Conservation (phyloP, 2,113 vertebrate species). For the Malurus elegans region DNA sequence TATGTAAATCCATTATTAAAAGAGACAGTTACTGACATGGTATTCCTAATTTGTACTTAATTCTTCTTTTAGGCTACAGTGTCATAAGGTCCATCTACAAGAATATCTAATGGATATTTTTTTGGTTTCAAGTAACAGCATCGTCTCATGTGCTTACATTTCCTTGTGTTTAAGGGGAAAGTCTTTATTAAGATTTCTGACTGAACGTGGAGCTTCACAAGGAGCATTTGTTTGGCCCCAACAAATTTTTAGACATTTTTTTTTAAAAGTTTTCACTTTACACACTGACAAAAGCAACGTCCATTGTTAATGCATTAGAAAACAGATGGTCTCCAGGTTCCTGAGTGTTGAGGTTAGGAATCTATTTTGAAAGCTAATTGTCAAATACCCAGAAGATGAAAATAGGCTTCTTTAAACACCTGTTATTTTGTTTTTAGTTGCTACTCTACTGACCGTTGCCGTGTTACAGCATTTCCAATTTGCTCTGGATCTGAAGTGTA, state of each 20-base stretch:
- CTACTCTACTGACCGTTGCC: conserved; percentile 84
- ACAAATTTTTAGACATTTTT: background rate
- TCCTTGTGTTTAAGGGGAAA: background rate
- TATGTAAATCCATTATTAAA: background rate
- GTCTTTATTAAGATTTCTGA: background rate
- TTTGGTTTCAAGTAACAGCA: background rate
- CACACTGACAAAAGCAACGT: background rate
- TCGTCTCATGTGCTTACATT: background rate
- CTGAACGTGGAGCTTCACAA: background rate
- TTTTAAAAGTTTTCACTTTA: background rate
- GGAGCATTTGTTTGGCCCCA: background rate
- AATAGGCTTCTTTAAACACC: background rate
- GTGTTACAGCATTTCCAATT: conserved; percentile 81
- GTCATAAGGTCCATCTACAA: background rate
- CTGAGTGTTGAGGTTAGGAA: background rate
- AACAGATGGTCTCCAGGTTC: background rate
- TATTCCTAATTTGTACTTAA: background rate
- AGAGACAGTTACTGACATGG: background rate
- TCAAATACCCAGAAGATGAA: background rate
- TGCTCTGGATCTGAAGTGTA: conserved; percentile 94
- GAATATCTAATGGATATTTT: background rate
- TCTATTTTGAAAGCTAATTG: background rate
- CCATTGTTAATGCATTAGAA: background rate
- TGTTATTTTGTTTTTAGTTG: background rate
- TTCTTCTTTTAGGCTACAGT: background rate